Evolutionary conservation across 1,140 invertebrate genomes (phyloP).

Genomic region (Tetranychus urticae): DNA sequence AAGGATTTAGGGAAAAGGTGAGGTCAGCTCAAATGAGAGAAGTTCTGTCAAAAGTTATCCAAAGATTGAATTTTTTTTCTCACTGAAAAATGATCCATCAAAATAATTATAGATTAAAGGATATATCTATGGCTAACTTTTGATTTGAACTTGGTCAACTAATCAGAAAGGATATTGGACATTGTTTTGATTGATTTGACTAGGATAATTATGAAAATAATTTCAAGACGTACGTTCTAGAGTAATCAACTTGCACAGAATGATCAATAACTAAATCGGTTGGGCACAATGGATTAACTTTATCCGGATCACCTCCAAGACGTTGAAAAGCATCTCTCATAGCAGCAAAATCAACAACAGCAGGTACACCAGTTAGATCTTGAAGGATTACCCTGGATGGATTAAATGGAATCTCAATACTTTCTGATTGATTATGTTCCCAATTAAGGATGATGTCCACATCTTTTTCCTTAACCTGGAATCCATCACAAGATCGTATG

Average conservation of each 20-base stretch:
- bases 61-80: no score
- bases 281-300: conserved; percentile 90
- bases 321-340: conserved; percentile 84
- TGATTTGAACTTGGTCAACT: no score
- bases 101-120: not conserved
- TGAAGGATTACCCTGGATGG: conserved; percentile 85
- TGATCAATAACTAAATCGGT: conserved; percentile 96
- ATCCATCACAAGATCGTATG: conserved; percentile 84
- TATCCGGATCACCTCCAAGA: conserved; percentile 62
- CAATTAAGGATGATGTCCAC: conserved; percentile 77
- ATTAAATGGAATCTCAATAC: conserved; percentile 82
- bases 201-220: no score
- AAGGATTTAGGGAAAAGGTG: no score
- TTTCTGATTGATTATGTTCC: conserved; percentile 45
- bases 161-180: no score
- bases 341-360: conserved; percentile 92
- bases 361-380: conserved; percentile 51
- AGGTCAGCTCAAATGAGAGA: no score
- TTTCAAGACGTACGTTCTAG: conserved; percentile 39
- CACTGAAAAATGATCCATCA: no score
- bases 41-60: no score
- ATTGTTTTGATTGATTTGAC: no score
- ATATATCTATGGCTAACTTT: no score
- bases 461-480: conserved; percentile 56
- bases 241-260: conserved; percentile 88